These are phyloP conservation scores for Chrysolina haemoptera DNA, from an alignment of 2,888 invertebrate genomes.

Conservation along the genomic window DNA sequence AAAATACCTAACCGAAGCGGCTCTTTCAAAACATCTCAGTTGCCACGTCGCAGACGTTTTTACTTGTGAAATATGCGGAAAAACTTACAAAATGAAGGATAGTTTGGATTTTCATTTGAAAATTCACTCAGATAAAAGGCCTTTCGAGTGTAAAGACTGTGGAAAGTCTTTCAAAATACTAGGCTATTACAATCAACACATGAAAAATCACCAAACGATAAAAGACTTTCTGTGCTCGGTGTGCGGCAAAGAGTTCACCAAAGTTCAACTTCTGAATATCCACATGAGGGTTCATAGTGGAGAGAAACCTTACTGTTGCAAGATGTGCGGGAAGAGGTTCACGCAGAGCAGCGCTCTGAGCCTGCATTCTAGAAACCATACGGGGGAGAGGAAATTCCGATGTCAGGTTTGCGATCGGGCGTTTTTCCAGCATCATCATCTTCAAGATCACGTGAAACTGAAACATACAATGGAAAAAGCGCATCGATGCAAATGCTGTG, in stretches of 20 bases:
- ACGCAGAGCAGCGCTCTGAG: conserved; percentile 68
- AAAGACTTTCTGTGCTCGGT: conserved; percentile 58
- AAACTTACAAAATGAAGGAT: conserved; percentile 52
- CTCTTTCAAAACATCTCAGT: background rate
- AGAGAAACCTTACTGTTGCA: conserved; percentile 56
- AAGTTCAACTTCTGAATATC: conserved; percentile 58
- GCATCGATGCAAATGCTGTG: background rate
- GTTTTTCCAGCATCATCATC: conserved; percentile 35
- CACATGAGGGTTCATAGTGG: conserved; percentile 61
- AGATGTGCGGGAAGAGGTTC: conserved; percentile 60
- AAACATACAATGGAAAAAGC: conserved; percentile 8
- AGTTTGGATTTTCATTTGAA: conserved; percentile 52
- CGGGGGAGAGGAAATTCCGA: conserved; percentile 67
- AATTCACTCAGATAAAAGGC: conserved; percentile 59
- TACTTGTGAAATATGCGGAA: conserved; percentile 56
- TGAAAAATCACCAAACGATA: conserved; percentile 52
- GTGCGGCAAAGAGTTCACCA: conserved; percentile 64
- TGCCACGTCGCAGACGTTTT: conserved; percentile 29
- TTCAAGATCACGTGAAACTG: conserved; percentile 16
- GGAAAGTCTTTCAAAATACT: conserved; percentile 58
- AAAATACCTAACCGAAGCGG: background rate
- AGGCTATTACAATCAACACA: conserved; percentile 56
- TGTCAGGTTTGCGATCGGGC: conserved; percentile 68
- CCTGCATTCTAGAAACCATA: conserved; percentile 67
- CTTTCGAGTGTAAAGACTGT: conserved; percentile 57